Base-by-base conservation (phyloP, 2,888 invertebrate genomes). In the Agrenia bidenticulata region DNA sequence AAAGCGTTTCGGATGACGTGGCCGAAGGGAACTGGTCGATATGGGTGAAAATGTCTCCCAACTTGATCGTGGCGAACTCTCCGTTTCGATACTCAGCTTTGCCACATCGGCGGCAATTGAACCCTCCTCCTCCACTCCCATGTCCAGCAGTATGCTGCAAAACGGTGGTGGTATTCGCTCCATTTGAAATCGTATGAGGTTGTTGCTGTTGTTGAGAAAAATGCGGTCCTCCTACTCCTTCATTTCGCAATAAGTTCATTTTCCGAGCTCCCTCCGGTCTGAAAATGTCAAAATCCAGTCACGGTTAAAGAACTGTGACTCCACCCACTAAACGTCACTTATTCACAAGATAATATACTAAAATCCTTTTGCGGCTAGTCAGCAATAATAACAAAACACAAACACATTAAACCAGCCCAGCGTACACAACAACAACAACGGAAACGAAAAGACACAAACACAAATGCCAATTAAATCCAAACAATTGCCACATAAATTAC, bases 31-130 rank as follows among this genome's bases (percentile, higher is more conserved):
- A 75, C 39, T 72, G 67, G 39, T 69, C 66, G 58, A 72, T 64
- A 26, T 72, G 69, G 60, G 72, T 73, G 66, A 75, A 75, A 24
- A 75, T 72, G 60, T 75, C 75, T n/a, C 73, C 73, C 67, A 75
- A 50, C 54, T 75, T 75, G 69, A 75, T 75, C 65, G 75, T 75
- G 61, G 63, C 69, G 67, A 75, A 74, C 51, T 75, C 75, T 41
- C 72, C 75, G 57, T 73, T 69, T 42, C 66, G 53, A 50, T 72
- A 73, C 39, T 64, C 67, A n/a, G 67, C 61, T 64, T 67, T 72
- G 15, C 75, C 73, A 61, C 75, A 75, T n/a, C 62, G 60, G 41
- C 70, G 66, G 59, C 75, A 75, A 2, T 69, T 71, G 50, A 75
- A 75, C 24, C 45, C 45, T n/a, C 45, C 39, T 39, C 15, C 62